phyloP scores from a whole-genome alignment of 2,888 invertebrate species.

The Criorhina ranunculi region DNA sequence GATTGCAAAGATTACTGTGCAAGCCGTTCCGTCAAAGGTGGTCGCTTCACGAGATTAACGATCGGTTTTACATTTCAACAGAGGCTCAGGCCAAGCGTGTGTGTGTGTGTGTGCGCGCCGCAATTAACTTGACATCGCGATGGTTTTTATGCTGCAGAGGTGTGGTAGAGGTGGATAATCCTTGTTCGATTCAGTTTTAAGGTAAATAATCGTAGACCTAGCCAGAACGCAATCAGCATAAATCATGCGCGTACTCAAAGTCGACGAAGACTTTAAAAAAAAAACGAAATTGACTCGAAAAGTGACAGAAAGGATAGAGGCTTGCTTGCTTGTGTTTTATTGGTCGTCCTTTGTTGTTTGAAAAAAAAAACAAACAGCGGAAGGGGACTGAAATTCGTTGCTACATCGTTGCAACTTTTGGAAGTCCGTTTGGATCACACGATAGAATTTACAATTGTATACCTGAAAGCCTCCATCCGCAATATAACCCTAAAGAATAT shows the following conservation, averaged over 20 bases:
- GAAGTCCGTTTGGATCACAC: too few species aligned
- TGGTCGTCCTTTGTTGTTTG: background rate
- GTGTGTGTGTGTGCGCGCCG: slow-evolving; percentile 41
- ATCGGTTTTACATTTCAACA: slow-evolving; percentile 58
- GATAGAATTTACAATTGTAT: too few species aligned
- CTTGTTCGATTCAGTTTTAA: slow-evolving; percentile 23
- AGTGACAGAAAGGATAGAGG: slow-evolving; percentile 37
- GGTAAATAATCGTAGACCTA: slow-evolving; percentile 36
- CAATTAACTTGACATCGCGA: slow-evolving; percentile 59
- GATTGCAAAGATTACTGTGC: slow-evolving; percentile 40
- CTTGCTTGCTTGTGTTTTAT: background rate
- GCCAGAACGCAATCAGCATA: slow-evolving; percentile 61
- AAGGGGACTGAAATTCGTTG: too few species aligned
- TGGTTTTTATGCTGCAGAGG: slow-evolving; percentile 1
- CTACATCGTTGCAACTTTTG: too few species aligned
- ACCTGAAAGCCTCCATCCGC: too few species aligned
- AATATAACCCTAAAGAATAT: too few species aligned
- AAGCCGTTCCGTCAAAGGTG: slow-evolving; percentile 62
- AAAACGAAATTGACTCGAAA: slow-evolving; percentile 30
- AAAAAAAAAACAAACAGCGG: too few species aligned
- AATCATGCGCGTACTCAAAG: slow-evolving; percentile 51
- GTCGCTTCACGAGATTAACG: slow-evolving; percentile 69
- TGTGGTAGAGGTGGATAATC: slow-evolving; percentile 10
- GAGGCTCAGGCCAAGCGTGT: slow-evolving; percentile 25
- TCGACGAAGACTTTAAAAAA: background rate